Percentiles rank a stretch among this genome's conserved stretches.
phyloP scores from a whole-genome alignment of 2,888 invertebrate species.

The Pristionchus exspectatus region DNA sequence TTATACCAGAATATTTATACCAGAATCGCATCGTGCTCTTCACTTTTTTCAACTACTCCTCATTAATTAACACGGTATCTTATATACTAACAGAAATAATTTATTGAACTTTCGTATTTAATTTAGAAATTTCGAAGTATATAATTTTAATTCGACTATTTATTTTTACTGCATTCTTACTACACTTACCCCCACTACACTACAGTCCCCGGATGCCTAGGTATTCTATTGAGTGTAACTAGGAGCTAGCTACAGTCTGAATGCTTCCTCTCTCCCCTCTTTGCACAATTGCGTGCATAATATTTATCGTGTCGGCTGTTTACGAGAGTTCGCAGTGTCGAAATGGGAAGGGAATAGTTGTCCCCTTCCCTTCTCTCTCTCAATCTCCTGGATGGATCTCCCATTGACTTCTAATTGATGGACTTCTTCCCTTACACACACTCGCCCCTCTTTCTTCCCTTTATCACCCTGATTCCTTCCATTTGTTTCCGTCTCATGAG shows the following conservation, averaged over 20 bases:
- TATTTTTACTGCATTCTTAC: background rate
- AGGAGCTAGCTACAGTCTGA: background rate
- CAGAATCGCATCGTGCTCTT: too few species aligned
- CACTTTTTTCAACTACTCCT: too few species aligned
- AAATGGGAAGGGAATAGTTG: conserved; percentile 42
- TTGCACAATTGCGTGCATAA: conserved; percentile 21
- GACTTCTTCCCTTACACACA: conserved; percentile 45
- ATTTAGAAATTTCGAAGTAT: background rate
- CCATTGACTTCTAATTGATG: conserved; percentile 46
- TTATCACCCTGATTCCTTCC: conserved; percentile 48
- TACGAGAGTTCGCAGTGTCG: conserved; percentile 43
- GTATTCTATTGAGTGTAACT: background rate
- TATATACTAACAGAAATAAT: too few species aligned
- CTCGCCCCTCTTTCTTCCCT: background rate
- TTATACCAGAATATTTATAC: too few species aligned
- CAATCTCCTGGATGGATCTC: conserved; percentile 25
- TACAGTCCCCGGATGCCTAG: background rate
- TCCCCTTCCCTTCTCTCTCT: background rate
- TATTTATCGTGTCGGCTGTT: conserved; percentile 44
- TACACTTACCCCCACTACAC: background rate
- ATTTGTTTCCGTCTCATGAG: conserved; percentile 51
- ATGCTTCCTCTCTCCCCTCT: background rate
- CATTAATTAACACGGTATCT: too few species aligned
- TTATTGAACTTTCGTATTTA: too few species aligned
- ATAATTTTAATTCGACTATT: background rate